Evolutionary conservation across 2,888 invertebrate species (phyloP).

Genomic region (Microchrysa polita): DNA sequence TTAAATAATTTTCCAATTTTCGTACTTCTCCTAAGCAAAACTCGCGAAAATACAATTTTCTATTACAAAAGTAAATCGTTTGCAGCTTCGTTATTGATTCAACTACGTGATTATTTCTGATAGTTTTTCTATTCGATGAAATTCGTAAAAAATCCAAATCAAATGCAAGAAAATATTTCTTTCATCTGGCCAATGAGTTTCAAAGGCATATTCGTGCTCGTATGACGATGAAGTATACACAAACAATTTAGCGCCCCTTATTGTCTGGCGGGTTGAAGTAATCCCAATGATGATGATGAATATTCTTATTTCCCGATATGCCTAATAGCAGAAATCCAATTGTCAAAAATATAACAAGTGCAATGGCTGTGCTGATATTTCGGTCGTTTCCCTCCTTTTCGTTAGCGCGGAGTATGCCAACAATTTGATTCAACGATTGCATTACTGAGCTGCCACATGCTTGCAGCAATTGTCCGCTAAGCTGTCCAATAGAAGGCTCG

Average conservation of each 20-base stretch:
- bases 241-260: constrained; percentile 59
- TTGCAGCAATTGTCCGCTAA: constrained; percentile 75
- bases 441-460: constrained; percentile 75
- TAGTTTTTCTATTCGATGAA: not conserved
- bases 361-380: constrained; percentile 77
- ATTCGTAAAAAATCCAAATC: constrained; percentile 43
- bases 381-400: constrained; percentile 70
- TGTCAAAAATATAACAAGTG: constrained; percentile 80
- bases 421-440: constrained; percentile 74
- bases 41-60: not conserved
- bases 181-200: constrained; percentile 6
- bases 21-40: constrained; percentile 9
- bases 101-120: not conserved
- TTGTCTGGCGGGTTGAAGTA: constrained; percentile 84
- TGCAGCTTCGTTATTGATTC: not conserved
- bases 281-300: constrained; percentile 88
- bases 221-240: not conserved
- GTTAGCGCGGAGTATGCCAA: constrained; percentile 68
- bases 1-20: not conserved
- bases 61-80: constrained; percentile 13
- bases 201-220: not conserved
- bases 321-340: constrained; percentile 81
- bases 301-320: constrained; percentile 75
- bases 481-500: constrained; percentile 75
- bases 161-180: constrained; percentile 46